Base-by-base conservation (phyloP, 2,888 invertebrate genomes). In the Dromius quadrimaculatus region DNA sequence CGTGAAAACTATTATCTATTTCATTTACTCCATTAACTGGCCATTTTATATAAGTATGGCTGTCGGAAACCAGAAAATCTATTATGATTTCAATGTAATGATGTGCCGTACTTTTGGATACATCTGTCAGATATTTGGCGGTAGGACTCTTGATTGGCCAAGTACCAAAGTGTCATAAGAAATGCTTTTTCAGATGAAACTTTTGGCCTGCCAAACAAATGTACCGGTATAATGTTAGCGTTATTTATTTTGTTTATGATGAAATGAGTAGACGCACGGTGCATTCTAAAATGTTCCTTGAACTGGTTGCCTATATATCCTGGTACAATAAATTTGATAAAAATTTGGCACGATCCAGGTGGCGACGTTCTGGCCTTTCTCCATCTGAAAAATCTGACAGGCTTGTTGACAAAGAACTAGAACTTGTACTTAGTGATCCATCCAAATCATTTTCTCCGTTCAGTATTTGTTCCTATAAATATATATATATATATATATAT, bases 101-200 rank as follows among this genome's bases (percentile, higher is more conserved):
- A 11, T 9, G 11, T 9, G 2, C 62, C 4, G 69, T 71, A 54
- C 74, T 74, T 54, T 68, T 47, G 0, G 74, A 70, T 9, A 74
- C 41, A 38, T 9, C 66, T 50, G 50, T 74, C 63, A 13, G 72
- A 20, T 5, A 74, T 47, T 15, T 72, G 71, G 28, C 73, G 36
- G 15, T 72, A 63, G 11, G 73, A 64, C 62, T 74, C 72, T 9
- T 71, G 73, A 54, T 74, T 74, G 1, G 65, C 62, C 17, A 74
- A 17, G 47, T 41, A 74, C 74, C 73, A 74, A 5, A 73, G 2
- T 62, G 71, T 73, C 2, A 73, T 6, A 6, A 71, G 34, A 45
- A 73, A 59, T 17, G 69, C 65, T 15, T 63, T 22, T 62, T 69
- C 57, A 9, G 70, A 19, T 32, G 47, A 32, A 36, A 73, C 65